Percentiles rank a stretch among this genome's conserved stretches.
Evolutionary conservation across 2,797 vertebrate genomes (phyloP).

Genomic region (Sus cebifrons): DNA sequence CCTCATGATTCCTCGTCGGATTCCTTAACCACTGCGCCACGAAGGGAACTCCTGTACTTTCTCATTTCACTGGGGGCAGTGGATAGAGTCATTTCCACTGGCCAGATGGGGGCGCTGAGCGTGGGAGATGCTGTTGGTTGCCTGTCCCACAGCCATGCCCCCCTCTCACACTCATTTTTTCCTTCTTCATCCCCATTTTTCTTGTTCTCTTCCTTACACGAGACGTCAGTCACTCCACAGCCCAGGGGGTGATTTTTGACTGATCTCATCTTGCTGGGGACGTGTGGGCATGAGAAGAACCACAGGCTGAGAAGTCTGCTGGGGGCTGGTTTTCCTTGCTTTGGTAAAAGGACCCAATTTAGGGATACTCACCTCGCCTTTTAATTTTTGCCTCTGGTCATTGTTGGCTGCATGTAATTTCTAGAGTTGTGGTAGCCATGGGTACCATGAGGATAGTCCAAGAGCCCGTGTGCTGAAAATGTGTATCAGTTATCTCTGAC

Average conservation of each 20-base stretch:
- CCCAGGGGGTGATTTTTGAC: not conserved
- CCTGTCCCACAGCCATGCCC: not conserved
- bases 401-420: not conserved
- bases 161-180: not conserved
- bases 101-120: not conserved
- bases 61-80: not conserved
- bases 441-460: not conserved
- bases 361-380: not conserved
- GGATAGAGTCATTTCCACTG: not conserved
- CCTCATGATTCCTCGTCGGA: too few species aligned
- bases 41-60: not conserved
- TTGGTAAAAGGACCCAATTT: not conserved
- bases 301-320: not conserved
- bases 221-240: not conserved
- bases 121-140: not conserved
- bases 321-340: not conserved
- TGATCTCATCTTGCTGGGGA: not conserved
- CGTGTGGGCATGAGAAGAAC: accelerated
- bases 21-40: too few species aligned
- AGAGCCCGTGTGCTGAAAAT: not conserved
- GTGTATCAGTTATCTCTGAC: not conserved
- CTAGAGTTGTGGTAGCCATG: not conserved
- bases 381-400: not conserved
- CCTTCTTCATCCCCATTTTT: not conserved
- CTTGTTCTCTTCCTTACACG: not conserved